Conservation (phyloP, 2,797 vertebrate genomes). For the Epinephelus coioides region DNA sequence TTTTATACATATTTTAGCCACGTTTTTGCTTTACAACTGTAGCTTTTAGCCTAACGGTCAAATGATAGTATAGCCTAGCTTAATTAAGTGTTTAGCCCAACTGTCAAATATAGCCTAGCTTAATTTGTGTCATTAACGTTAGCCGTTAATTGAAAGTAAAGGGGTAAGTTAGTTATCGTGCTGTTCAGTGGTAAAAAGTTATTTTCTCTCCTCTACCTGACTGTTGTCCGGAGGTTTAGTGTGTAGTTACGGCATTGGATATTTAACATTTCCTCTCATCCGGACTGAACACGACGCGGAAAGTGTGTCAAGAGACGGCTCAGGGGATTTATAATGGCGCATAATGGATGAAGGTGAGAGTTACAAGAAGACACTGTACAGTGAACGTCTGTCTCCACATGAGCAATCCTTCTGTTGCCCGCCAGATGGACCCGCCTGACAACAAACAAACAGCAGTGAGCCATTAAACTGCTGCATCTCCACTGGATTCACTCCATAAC, state of each 20-base stretch:
- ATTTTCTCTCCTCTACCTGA: neutral
- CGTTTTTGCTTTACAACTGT: neutral
- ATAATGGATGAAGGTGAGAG: constrained; percentile 63
- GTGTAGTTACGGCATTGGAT: neutral
- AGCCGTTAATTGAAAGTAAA: neutral
- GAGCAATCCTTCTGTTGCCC: constrained; percentile 67
- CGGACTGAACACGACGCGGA: constrained; percentile 5
- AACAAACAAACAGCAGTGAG: constrained; percentile 58
- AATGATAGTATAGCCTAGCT: neutral
- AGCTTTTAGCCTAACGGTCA: neutral
- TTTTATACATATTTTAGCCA: neutral
- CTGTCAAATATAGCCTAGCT: neutral
- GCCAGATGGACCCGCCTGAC: constrained; percentile 78
- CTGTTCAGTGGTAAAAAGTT: neutral
- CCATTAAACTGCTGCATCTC: constrained; percentile 56
- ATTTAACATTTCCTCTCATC: constrained; percentile 22
- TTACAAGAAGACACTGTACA: neutral
- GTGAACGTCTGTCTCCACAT: constrained; percentile 24
- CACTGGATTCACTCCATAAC: constrained; percentile 60
- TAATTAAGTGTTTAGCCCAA: neutral
- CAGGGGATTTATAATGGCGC: constrained; percentile 54
- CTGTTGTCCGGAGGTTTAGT: neutral
- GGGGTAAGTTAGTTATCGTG: too few relatives aligned
- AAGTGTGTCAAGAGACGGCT: constrained; percentile 62
- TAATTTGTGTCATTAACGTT: too few relatives aligned